Conservation (phyloP, 2,113 vertebrate species). For the Marmota monax region DNA sequence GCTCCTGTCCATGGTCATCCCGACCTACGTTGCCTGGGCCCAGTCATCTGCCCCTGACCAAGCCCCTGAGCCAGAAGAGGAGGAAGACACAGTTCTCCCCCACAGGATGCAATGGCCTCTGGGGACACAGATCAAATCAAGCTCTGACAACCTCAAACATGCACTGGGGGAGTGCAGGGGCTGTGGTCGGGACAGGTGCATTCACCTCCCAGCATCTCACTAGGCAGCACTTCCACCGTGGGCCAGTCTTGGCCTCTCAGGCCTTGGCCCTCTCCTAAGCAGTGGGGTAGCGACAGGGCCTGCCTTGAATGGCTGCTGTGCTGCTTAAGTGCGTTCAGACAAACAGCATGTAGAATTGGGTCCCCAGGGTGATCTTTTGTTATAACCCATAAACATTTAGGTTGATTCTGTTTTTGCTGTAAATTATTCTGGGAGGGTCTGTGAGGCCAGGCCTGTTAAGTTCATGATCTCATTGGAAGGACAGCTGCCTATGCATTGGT, state of each 20-base stretch:
- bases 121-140: neutral
- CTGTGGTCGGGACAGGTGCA: rapidly evolving
- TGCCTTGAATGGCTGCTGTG: rapidly evolving
- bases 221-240: rapidly evolving
- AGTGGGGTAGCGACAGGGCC: rapidly evolving
- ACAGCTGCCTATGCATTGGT: rapidly evolving
- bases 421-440: neutral
- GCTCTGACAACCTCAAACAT: neutral
- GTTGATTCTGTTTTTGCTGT: neutral
- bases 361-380: neutral
- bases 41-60: too few relatives aligned
- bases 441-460: neutral
- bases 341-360: neutral
- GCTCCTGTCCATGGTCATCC: rapidly evolving
- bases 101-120: neutral
- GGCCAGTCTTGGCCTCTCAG: neutral
- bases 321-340: neutral
- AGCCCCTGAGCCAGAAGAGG: neutral
- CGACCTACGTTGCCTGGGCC: neutral
- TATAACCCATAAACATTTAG: neutral
- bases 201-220: neutral
- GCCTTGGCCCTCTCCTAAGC: neutral
- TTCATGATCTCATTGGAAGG: neutral
- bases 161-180: neutral
- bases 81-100: neutral